Conservation (phyloP, 1,140 invertebrate genomes). For the Zaprionus ornatus region DNA sequence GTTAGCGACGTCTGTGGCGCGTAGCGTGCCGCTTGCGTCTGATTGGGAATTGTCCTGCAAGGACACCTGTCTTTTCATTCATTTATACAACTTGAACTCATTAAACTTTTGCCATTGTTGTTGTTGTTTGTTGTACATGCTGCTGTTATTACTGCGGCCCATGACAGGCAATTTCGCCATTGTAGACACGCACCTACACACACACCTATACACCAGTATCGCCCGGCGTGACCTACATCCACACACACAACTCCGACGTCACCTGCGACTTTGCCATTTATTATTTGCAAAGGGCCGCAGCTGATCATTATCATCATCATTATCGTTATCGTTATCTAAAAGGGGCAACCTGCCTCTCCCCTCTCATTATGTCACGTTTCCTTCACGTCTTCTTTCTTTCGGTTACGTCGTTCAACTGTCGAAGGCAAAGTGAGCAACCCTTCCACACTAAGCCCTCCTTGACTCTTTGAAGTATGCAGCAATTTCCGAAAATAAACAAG, state of each 20-base stretch:
- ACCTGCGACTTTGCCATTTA: conserved; percentile 33
- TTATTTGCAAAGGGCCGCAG: conserved; percentile 46
- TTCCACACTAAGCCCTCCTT: conserved; percentile 2
- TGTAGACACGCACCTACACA: conserved; percentile 38
- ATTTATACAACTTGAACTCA: conserved; percentile 80
- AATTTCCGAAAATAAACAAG: conserved; percentile 75
- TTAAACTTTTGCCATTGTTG: conserved; percentile 70
- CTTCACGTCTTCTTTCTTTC: conserved; percentile 37
- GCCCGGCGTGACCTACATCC: conserved; percentile 40
- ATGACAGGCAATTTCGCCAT: conserved; percentile 67
- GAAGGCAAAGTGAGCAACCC: background rate
- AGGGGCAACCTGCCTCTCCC: background rate
- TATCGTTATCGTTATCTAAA: conserved; percentile 29
- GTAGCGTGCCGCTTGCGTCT: conserved; percentile 57
- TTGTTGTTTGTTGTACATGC: conserved; percentile 34
- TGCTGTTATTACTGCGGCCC: conserved; percentile 44
- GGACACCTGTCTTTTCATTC: conserved; percentile 67
- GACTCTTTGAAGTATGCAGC: conserved; percentile 68
- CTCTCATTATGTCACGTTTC: background rate
- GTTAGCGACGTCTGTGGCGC: conserved; percentile 47
- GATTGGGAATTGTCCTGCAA: conserved; percentile 53
- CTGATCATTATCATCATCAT: conserved; percentile 41
- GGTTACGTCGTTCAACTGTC: background rate
- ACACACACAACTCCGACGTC: conserved; percentile 24
- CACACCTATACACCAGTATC: conserved; percentile 32